Evolutionary conservation across 2,797 vertebrate species (phyloP).

Genomic region (Sebastes glaucus): DNA sequence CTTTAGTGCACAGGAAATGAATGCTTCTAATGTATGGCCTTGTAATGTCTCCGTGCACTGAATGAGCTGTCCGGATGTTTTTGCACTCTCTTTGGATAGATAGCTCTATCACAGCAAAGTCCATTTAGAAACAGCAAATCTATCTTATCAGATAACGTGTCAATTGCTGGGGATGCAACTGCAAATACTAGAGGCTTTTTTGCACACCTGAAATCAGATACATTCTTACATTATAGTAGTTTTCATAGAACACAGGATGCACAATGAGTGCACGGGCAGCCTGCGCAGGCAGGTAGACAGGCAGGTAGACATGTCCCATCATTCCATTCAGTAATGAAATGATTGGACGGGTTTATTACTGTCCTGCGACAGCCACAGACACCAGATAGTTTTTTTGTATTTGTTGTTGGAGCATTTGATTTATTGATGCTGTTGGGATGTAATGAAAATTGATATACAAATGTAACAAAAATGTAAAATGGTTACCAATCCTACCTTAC

Average conservation of each 20-base stretch:
- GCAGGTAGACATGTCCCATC: too few relatives aligned
- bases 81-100: neutral
- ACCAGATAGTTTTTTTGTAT: too few relatives aligned
- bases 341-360: too few relatives aligned
- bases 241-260: neutral
- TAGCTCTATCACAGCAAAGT: neutral
- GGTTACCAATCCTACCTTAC: too few relatives aligned
- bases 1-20: neutral
- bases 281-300: too few relatives aligned
- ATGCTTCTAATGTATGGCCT: neutral
- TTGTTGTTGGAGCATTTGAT: too few relatives aligned
- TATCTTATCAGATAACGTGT: neutral
- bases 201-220: neutral
- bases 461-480: too few relatives aligned
- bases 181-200: neutral
- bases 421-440: too few relatives aligned
- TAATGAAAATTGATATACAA: too few relatives aligned
- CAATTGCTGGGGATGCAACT: neutral
- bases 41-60: neutral
- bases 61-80: neutral
- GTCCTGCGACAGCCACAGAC: too few relatives aligned
- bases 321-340: too few relatives aligned
- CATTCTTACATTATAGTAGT: neutral
- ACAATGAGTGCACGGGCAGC: too few relatives aligned
- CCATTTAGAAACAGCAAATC: neutral